Evolutionary conservation across 1,140 invertebrate genomes (phyloP), one percentile per base, ranked within the genome.

Genomic region (Potamilus streckersoni): DNA sequence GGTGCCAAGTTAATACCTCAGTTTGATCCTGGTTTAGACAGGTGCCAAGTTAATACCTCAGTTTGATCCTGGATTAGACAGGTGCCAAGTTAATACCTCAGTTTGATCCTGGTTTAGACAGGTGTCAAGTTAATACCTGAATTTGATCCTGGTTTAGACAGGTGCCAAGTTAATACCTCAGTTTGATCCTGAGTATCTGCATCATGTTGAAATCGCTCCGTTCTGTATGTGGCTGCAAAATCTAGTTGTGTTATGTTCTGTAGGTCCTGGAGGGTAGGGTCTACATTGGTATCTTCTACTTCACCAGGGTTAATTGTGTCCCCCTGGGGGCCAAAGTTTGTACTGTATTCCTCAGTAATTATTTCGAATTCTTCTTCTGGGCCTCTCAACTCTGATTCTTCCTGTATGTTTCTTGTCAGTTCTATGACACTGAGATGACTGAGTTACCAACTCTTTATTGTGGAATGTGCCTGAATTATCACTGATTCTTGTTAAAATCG

Each of bases 151-250:
- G 23, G 23, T 23, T 23, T 23, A 23, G 23, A 23, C 23, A 6
- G 38, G 38, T 49, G 38, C 38, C 6, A 49, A 49, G 11, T 49
- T 49, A 49, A 49, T 49, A 49, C 60, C 60, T 19, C 19, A 23
- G 0, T 19, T 62, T n/a, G 23, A 62, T n/a, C 19, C 23, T 62
- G 23, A 14, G 6, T 62, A 62, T 23, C 14, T 62, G 60, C 8
- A n/a, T 23, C 19, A 23, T 23, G 19, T 19, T 62, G 23, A n/a
- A 19, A 11, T n/a, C 4, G n/a, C 19, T n/a, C 19, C 4, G 13
- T 57, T 20, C 63, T 65, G 62, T 65, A 76, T 56, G 61, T 76
- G 31, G 69, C 74, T 59, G 66, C 71, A 67, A 76, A 76, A n/a
- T 76, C 69, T 8, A 76, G 74, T 13, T 66, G 56, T 61, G 49